Conservation (phyloP, 2,888 invertebrate species). For the Oxycera nigricornis region DNA sequence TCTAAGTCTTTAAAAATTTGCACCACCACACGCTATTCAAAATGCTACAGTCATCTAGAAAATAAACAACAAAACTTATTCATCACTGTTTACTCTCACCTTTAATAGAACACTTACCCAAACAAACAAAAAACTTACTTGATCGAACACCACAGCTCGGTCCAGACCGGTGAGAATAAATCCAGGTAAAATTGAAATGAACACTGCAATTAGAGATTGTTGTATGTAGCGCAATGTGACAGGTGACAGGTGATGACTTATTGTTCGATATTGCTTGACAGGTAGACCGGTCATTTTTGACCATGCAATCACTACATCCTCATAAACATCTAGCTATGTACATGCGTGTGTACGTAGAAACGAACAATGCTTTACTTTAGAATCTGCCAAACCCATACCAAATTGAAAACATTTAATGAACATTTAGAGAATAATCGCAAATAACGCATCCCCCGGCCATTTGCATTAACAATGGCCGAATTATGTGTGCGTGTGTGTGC, state of each 20-base stretch:
- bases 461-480: background rate
- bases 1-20: no score
- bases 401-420: background rate
- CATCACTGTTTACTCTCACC: background rate
- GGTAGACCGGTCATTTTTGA: background rate
- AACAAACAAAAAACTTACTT: no score
- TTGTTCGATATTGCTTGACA: conserved; percentile 21
- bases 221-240: conserved; percentile 26
- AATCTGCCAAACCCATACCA: background rate
- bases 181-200: conserved; percentile 21
- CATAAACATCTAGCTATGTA: background rate
- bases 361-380: background rate
- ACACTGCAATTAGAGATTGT: conserved; percentile 25
- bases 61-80: no score
- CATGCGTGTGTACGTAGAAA: background rate
- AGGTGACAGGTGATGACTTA: conserved; percentile 28
- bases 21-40: no score
- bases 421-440: background rate
- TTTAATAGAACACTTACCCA: background rate
- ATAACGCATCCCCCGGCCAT: background rate
- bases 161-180: background rate
- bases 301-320: no score
- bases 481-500: background rate
- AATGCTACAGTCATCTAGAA: no score
- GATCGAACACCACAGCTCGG: background rate